A percentile compares a stretch with the other conserved stretches of the same genome.
Evolutionary conservation across 2,797 vertebrate genomes (phyloP).

Genomic region (Todus mexicanus): DNA sequence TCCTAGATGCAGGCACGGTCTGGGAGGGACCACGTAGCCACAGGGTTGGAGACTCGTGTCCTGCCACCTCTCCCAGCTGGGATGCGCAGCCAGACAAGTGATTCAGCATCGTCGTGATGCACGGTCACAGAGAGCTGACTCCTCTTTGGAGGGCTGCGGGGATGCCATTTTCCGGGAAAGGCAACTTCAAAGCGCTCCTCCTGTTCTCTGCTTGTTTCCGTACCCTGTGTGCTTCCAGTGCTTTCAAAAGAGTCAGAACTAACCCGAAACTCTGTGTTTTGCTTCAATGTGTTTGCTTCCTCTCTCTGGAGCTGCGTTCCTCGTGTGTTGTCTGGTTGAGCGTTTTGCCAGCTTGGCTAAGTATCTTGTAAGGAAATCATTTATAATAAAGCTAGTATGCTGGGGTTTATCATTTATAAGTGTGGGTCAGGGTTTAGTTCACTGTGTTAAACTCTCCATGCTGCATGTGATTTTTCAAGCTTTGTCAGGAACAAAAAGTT

Average conservation of each 20-base stretch:
- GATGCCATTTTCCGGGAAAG: background rate
- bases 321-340: slow-evolving; percentile 64
- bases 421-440: slow-evolving; percentile 84
- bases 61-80: fast-evolving
- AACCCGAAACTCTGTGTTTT: background rate
- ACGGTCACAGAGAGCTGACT: background rate
- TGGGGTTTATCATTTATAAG: slow-evolving; percentile 84
- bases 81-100: background rate
- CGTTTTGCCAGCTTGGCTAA: slow-evolving; percentile 73
- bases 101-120: background rate
- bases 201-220: background rate
- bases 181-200: background rate
- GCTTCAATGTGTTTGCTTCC: slow-evolving; percentile 43
- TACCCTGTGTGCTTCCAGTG: background rate
- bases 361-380: slow-evolving; percentile 81
- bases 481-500: slow-evolving; percentile 94
- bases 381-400: slow-evolving; percentile 81
- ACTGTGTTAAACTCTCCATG: slow-evolving; percentile 88
- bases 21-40: background rate
- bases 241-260: slow-evolving; percentile 40
- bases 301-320: slow-evolving; percentile 19
- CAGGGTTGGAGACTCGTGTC: background rate
- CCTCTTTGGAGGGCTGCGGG: background rate
- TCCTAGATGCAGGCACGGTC: background rate
- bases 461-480: slow-evolving; percentile 97